Conservation (phyloP, 1,140 invertebrate genomes). For the Ceratitis capitata region DNA sequence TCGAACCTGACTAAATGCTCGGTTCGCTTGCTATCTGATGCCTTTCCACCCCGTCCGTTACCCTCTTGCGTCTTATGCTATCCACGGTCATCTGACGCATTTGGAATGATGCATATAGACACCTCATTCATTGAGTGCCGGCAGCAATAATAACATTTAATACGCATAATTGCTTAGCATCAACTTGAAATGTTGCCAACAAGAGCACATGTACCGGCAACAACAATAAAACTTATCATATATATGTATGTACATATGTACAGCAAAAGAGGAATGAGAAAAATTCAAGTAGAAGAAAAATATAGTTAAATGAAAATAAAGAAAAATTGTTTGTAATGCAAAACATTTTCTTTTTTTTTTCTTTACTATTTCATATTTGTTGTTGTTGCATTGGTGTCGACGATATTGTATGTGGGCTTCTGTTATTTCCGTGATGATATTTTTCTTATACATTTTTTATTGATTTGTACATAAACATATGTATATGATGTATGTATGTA, state of each 20-base stretch:
- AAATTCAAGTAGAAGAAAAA: too few species aligned
- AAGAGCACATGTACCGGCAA: background rate
- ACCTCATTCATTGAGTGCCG: too few species aligned
- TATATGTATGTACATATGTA: background rate
- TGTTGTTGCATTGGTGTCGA: background rate
- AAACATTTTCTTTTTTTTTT: background rate
- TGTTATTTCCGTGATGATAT: background rate
- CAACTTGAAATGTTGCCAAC: background rate
- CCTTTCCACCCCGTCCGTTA: background rate
- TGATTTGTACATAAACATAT: background rate
- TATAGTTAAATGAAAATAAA: too few species aligned
- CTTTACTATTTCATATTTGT: background rate
- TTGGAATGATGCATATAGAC: too few species aligned
- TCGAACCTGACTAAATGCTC: background rate
- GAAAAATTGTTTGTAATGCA: background rate
- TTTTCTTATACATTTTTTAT: background rate
- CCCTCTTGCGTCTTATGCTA: background rate
- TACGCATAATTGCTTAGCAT: slow-evolving; percentile 14
- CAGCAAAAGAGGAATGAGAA: background rate
- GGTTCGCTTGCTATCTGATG: background rate
- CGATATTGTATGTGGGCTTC: background rate
- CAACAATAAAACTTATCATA: background rate
- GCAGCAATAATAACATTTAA: background rate
- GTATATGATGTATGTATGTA: background rate
- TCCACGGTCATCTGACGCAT: background rate